Evolutionary conservation across 2,888 invertebrate species (phyloP).

Genomic region (Ferrisia virgata): DNA sequence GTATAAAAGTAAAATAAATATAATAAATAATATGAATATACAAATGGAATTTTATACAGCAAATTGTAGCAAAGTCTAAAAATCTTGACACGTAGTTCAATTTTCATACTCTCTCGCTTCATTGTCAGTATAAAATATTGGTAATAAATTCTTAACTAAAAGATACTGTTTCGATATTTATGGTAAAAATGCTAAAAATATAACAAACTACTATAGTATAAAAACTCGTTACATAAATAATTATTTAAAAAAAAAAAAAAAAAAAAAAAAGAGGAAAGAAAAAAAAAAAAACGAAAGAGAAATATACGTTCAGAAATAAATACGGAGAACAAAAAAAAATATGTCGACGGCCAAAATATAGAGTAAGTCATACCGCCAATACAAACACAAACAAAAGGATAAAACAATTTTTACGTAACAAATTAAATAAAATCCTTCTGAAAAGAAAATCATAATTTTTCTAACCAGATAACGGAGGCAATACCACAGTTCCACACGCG

Average conservation of each 20-base stretch:
- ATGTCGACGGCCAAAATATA: neutral
- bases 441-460: neutral
- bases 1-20: constrained; percentile 37
- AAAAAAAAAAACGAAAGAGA: neutral
- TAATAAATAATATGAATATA: constrained; percentile 33
- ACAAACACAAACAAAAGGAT: neutral
- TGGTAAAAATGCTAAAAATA: constrained; percentile 26
- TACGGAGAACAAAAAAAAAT: constrained; percentile 2
- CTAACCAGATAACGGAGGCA: neutral
- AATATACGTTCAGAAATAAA: neutral
- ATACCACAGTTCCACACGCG: neutral
- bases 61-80: constrained; percentile 13
- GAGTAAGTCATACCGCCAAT: neutral
- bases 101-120: neutral
- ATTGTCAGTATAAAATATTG: neutral
- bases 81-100: constrained; percentile 2
- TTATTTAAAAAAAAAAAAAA: neutral
- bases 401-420: neutral
- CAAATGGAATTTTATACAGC: constrained; percentile 34
- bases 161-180: neutral
- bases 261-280: neutral
- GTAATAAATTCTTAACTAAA: constrained; percentile 22
- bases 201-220: constrained; percentile 16
- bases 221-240: constrained; percentile 30
- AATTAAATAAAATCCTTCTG: constrained; percentile 23